Base-by-base conservation (phyloP, 2,888 invertebrate genomes). In the Trachelus troglodyta region DNA sequence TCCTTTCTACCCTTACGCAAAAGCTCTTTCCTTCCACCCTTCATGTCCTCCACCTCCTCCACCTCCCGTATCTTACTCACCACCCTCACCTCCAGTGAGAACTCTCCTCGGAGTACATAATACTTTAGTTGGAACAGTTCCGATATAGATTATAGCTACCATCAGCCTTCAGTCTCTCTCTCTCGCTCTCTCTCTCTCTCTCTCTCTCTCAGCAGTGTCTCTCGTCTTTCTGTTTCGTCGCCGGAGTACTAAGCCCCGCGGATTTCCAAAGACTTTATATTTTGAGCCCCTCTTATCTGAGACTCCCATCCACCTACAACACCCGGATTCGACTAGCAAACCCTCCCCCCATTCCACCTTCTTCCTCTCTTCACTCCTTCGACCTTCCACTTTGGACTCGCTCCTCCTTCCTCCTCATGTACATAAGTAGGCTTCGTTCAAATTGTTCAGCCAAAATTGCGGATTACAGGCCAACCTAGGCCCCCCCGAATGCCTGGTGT, bases 191-290 rank as follows among this genome's bases (percentile, higher is more conserved):
- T 75, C 34, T 71, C 77, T 74, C 40, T 15, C 15, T 40, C 40
- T 76, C 78, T 74, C 75, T 40, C 40, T 12, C 68, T 69, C 77
- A 34, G 73, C 77, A 76, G 56, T 56, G 56, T 56, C 56, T 77
- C 78, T 76, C 77, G 76, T 84, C 79, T 80, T 81, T 78, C 75
- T 37, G 79, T 82, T 79, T 82, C 80, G 83, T 80, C 78, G 81
- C 75, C 77, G 79, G 75, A 81, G 78, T 75, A 80, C 77, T 85
- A 85, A 87, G 83, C 84, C 82, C 80, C 76, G 71, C 76, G 84
- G 82, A 85, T 87, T 83, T 81, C 79, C 77, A 56, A 77, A 82
- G 83, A 81, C 84, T 85, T 84, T 83, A 83, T 84, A 85, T 86
- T 85, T 85, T 81, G 77, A 80, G 80, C 80, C 78, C 82, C 83